These are phyloP conservation scores for Alsophila aescularia DNA, from an alignment of 2,888 invertebrate genomes.

Conservation along the genomic window DNA sequence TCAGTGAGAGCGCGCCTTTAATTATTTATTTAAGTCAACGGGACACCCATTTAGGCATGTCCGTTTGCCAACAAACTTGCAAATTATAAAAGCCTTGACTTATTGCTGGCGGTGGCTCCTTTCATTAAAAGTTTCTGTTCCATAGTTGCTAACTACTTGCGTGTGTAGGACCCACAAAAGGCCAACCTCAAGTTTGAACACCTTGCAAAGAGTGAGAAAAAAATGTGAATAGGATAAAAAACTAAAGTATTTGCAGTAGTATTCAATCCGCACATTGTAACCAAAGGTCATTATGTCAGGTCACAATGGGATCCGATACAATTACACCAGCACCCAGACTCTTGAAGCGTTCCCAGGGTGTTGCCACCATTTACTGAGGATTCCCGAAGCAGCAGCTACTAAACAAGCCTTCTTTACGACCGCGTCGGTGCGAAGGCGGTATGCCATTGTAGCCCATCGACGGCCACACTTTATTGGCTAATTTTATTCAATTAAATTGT, in stretches of 20 bases:
- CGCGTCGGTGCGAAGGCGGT: constrained; percentile 60
- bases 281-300: constrained; percentile 43
- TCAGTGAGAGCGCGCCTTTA: constrained; percentile 35
- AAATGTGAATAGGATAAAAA: too few relatives aligned
- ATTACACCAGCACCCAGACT: constrained; percentile 58
- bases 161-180: too few relatives aligned
- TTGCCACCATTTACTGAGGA: constrained; percentile 71
- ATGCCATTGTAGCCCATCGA: constrained; percentile 80
- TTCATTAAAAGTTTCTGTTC: not conserved
- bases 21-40: constrained; percentile 56
- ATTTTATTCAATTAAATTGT: constrained; percentile 84
- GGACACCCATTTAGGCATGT: constrained; percentile 36
- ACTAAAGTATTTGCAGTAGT: too few relatives aligned
- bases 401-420: constrained; percentile 77
- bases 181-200: too few relatives aligned
- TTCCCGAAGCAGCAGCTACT: constrained; percentile 67
- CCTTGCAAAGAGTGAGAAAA: too few relatives aligned
- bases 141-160: too few relatives aligned
- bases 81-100: constrained; percentile 3
- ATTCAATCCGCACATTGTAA: constrained; percentile 36
- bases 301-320: constrained; percentile 56
- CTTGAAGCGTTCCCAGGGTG: constrained; percentile 56
- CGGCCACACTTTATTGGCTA: constrained; percentile 79
- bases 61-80: constrained; percentile 16
- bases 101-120: not conserved